Evolutionary conservation across 2,113 vertebrate species (phyloP), one percentile per base, ranked within the genome.

Genomic region (Oophaga pumilio): DNA sequence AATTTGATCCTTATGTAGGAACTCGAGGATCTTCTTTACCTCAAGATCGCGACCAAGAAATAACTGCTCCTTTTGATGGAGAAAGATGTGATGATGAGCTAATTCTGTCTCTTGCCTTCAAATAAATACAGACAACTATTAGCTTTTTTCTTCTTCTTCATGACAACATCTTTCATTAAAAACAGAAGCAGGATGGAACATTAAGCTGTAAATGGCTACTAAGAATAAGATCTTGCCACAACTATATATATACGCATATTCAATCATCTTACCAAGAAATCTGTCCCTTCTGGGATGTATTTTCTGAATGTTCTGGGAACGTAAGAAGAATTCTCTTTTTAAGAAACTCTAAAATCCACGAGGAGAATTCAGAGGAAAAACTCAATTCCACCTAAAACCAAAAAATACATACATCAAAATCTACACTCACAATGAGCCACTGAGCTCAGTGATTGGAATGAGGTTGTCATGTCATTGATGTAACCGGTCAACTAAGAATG

Each of bases 21-120:
- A 89, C 8, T 78, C 76, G 12, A 89, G 60, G 20, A 89, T 66
- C 17, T 43, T 85, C 76, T 84, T 60, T 15, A 89, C 7, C 76
- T 89, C 87, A 28, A 69, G 14, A n/a, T 89, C 74, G 4, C 87
- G 73, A 1, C 87, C 87, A 15, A 89, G 76, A 33, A 89, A 84
- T 0, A 89, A 13, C 28, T 85, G 82, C 20, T 74, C 33, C 15
- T 78, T 89, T 60, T 89, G 82, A 52, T 77, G 60, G 18, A 80
- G 73, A 53, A 89, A 89, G 4, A 89, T 17, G 10, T 78, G 53
- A 52, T 89, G 87, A 18, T 89, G 87, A 49, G 22, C 24, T 53
- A 43, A 57, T 50, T 89, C 82, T 24, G 49, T 10, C 20, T 84
- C 82, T 14, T 89, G 50, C 87, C 87, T 89, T 22, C 9, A n/a